Evolutionary conservation across 1,140 invertebrate species (phyloP).

Genomic region (Lanistes nyassanus): DNA sequence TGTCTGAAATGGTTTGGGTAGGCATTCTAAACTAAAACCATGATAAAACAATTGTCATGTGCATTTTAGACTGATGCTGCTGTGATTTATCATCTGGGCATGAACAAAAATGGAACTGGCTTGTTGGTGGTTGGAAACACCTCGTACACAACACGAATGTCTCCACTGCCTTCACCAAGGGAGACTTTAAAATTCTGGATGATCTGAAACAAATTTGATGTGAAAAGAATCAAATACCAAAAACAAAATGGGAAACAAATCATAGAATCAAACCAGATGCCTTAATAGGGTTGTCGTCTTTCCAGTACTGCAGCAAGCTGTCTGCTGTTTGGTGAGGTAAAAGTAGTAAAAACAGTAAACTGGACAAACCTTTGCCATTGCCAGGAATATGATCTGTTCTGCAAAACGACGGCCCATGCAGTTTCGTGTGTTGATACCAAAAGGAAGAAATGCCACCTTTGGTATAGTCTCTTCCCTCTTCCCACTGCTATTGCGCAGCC

Average conservation of each 20-base stretch:
- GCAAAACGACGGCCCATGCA: conserved; percentile 5
- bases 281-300: no score
- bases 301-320: no score
- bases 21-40: no score
- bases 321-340: background rate
- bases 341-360: background rate
- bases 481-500: background rate
- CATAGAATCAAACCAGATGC: no score
- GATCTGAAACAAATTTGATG: background rate
- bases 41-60: no score
- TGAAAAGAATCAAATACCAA: background rate
- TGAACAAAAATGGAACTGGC: background rate
- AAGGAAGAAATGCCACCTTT: conserved; percentile 1
- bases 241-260: no score
- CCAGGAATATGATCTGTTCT: conserved; percentile 12
- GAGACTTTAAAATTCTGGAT: conserved; percentile 6
- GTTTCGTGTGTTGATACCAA: background rate
- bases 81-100: background rate
- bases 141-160: background rate
- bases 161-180: background rate
- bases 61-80: no score
- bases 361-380: background rate
- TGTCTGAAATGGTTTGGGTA: no score
- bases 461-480: background rate
- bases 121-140: background rate